Conservation (phyloP, 2,797 vertebrate species). For the Pyrocephalus nanus region DNA sequence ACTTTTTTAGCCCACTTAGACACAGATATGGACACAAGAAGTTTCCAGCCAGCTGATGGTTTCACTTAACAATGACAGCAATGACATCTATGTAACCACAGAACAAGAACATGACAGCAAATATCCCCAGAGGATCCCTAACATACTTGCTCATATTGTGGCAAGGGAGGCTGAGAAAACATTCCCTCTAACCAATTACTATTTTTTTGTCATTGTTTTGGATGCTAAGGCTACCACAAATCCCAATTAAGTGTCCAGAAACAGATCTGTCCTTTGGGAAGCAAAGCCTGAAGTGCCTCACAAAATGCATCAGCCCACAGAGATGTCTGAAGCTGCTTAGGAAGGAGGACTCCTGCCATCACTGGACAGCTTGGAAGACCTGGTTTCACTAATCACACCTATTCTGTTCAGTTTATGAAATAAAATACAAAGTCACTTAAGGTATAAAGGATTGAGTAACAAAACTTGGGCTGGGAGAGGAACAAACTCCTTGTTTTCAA, state of each 20-base stretch:
- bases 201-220: not conserved
- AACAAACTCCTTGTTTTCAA: not conserved
- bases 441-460: not conserved
- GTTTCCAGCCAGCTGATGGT: slow-evolving; percentile 6
- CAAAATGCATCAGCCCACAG: not conserved
- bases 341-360: not conserved
- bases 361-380: not conserved
- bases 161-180: slow-evolving; percentile 20
- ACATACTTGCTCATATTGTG: slow-evolving; percentile 11
- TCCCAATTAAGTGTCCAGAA: slow-evolving; percentile 23
- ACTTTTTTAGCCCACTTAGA: slow-evolving; percentile 22
- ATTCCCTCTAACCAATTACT: not conserved
- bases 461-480: not conserved
- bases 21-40: not conserved
- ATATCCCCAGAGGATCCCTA: slow-evolving; percentile 13
- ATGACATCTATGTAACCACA: slow-evolving; percentile 5
- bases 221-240: slow-evolving; percentile 9
- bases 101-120: slow-evolving; percentile 40
- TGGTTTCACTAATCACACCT: not conserved
- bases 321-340: not conserved
- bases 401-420: not conserved
- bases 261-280: slow-evolving; percentile 13
- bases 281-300: not conserved
- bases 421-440: not conserved
- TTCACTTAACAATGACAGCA: not conserved